Conservation (phyloP, 1,140 invertebrate species). For the Pollicipes pollicipes region DNA sequence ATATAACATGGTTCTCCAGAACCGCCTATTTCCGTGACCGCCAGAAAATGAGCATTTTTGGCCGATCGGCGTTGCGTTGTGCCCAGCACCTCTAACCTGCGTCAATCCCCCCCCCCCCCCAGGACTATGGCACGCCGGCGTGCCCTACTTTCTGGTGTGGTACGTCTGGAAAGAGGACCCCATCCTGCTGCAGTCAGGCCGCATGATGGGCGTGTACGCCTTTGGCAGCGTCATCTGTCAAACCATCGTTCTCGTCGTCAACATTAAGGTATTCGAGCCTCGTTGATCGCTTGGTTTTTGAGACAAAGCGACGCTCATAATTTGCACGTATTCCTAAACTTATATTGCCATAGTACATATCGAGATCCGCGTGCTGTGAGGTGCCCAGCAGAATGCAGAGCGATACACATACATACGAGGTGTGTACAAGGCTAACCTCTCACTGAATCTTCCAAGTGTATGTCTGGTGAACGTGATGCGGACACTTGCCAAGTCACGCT, state of each 20-base stretch:
- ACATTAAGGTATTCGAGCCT: constrained; percentile 34
- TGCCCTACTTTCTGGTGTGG: constrained; percentile 34
- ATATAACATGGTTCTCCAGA: no score
- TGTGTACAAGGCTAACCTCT: constrained; percentile 1
- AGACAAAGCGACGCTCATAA: no score
- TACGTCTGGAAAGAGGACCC: constrained; percentile 22
- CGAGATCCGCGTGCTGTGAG: no score
- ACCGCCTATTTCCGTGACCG: no score
- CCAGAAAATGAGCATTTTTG: no score
- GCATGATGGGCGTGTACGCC: constrained; percentile 27
- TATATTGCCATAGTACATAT: constrained; percentile 8
- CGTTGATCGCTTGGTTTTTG: no score
- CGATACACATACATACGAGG: constrained; percentile 16
- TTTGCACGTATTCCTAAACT: no score
- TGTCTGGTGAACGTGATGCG: constrained; percentile 20
- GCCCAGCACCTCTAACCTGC: no score
- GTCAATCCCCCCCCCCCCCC: constrained; percentile 25
- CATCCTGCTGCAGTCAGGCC: constrained; percentile 25
- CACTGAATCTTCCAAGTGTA: constrained; percentile 23
- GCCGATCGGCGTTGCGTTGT: no score
- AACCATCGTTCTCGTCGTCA: constrained; percentile 30
- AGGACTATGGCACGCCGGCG: constrained; percentile 37
- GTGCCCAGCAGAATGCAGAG: neutral
- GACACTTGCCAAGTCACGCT: constrained; percentile 9
- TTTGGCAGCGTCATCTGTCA: constrained; percentile 33